Conservation (phyloP, 2,888 invertebrate species). For the Diplazon laetatorius region DNA sequence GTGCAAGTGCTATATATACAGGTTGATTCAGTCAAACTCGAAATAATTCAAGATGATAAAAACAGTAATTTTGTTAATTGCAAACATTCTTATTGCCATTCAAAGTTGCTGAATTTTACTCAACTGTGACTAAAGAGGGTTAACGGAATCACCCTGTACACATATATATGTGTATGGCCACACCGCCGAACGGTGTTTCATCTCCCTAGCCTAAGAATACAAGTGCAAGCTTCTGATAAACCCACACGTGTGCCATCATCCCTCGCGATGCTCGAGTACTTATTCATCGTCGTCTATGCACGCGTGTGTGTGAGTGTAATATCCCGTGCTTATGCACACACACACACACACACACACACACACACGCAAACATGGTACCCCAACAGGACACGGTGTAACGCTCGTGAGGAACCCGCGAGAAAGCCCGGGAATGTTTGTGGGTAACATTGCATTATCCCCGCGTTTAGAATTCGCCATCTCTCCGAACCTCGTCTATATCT, state of each 20-base stretch:
- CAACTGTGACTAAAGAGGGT: too few species aligned
- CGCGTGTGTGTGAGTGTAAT: too few species aligned
- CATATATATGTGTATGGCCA: background rate
- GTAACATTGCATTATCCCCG: slow-evolving; percentile 72
- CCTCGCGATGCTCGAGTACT: slow-evolving; percentile 5
- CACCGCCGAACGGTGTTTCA: background rate
- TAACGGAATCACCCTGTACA: too few species aligned
- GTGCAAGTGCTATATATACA: background rate
- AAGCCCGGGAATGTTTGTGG: slow-evolving; percentile 71
- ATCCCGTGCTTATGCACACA: slow-evolving; percentile 21
- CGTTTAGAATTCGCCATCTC: slow-evolving; percentile 71
- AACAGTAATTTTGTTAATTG: too few species aligned
- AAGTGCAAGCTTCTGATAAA: slow-evolving; percentile 23
- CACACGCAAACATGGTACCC: background rate
- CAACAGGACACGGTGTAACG: slow-evolving; percentile 20
- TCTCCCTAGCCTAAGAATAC: slow-evolving; percentile 31
- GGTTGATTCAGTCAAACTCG: too few species aligned
- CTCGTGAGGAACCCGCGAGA: slow-evolving; percentile 36
- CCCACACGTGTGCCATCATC: slow-evolving; percentile 10
- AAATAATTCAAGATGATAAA: too few species aligned
- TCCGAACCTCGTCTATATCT: slow-evolving; percentile 68
- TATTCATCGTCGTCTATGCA: slow-evolving; percentile 4
- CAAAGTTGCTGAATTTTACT: too few species aligned
- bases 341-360: background rate
- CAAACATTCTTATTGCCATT: too few species aligned